Base-by-base conservation (phyloP, 2,888 invertebrate genomes). In the Eupithecia insigniata region DNA sequence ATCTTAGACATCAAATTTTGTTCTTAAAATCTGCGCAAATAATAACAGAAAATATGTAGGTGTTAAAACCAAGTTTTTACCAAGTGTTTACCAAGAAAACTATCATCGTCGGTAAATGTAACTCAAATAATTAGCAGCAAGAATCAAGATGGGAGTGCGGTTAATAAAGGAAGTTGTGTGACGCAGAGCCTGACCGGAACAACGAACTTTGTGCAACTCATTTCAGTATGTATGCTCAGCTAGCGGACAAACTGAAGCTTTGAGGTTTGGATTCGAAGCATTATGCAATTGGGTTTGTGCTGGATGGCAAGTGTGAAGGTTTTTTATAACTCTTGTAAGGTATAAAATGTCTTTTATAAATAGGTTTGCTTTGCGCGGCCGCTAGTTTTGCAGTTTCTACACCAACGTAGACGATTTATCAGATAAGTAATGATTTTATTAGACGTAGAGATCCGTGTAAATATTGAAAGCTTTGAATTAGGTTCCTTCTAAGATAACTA, bases 151-250 rank as follows among this genome's bases (percentile, higher is more conserved):
- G 70, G 64, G 43, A 43, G 66, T 62, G 62, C 64, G 64, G 62
- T 65, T 71, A 8, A n/a, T 66, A 55, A 69, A 72, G 64, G 70
- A 75, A 72, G 67, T 71, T 60, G 58, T 67, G 70, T 75, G 72
- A 75, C 71, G 68, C 71, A 69, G 71, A 74, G 73, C 71, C 69
- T 75, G 73, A 75, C 73, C 66, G 75, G 75, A 75, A 75, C 75
- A 75, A 73, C 73, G 73, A 76, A 76, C 73, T 76, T 69, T 73
- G 75, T 64, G 71, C 71, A 69, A 76, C 67, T 76, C 64, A 68
- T 76, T 76, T 72, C 73, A 71, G 66, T 30, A 51, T 60, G 10
- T 69, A 66, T 66, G 70, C 69, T 66, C 67, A 58, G 64, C 46
- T 60, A 74, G 74, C 69, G 67, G 71, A 74, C 34, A 12, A 66